Conservation (phyloP, 2,113 vertebrate species). For the Lethenteron reissneri region DNA sequence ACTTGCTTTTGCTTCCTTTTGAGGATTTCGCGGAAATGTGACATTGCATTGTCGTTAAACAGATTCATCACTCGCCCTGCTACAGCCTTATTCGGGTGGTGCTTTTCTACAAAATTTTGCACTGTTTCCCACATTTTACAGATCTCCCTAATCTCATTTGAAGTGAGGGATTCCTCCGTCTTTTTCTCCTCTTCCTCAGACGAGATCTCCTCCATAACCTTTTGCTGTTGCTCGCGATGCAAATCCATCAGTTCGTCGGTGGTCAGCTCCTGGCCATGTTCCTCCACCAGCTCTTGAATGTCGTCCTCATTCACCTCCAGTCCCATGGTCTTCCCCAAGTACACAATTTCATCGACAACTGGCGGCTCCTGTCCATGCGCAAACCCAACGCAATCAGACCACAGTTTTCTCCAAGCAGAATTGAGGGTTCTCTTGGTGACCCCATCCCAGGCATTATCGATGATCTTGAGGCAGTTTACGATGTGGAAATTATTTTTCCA, state of each 20-base stretch:
- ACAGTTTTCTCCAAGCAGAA: conserved; percentile 7
- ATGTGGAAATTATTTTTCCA: background rate
- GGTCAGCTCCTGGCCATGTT: background rate
- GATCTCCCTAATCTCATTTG: no score
- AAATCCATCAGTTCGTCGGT: conserved; percentile 5
- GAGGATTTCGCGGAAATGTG: no score
- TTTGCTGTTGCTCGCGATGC: conserved; percentile 8
- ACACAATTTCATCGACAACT: background rate
- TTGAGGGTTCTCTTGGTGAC: conserved; percentile 4
- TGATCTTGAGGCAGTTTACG: background rate
- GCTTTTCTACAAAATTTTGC: no score
- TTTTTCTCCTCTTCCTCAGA: conserved; percentile 3
- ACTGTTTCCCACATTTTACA: no score
- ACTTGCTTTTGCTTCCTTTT: no score
- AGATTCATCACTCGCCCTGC: no score
- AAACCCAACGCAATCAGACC: background rate
- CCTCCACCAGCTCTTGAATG: background rate
- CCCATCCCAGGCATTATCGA: conserved; percentile 7
- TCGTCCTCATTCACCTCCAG: background rate
- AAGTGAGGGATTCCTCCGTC: background rate
- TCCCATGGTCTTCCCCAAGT: background rate
- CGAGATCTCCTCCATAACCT: conserved; percentile 7
- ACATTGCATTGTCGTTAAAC: no score
- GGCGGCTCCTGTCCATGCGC: background rate
- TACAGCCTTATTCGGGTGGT: no score